Conservation (phyloP, 2,797 vertebrate genomes). For the Girardinus metallicus region DNA sequence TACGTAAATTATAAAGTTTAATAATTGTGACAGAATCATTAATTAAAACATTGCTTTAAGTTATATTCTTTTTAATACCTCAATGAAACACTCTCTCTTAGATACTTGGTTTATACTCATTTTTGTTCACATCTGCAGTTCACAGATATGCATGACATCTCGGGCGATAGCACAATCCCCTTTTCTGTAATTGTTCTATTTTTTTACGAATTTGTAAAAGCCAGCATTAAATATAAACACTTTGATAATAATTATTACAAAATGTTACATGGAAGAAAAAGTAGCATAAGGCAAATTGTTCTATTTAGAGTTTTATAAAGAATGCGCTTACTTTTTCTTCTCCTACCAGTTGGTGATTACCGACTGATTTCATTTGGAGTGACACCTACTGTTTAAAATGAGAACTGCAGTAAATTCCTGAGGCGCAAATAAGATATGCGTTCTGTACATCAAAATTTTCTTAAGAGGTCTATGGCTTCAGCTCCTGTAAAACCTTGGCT, state of each 20-base stretch:
- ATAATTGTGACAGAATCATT: not conserved
- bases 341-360: not conserved
- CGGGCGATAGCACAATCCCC: not conserved
- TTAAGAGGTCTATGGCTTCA: not conserved
- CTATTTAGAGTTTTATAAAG: not conserved
- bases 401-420: not conserved
- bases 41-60: not conserved
- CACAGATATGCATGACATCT: not conserved
- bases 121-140: not conserved
- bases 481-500: not conserved
- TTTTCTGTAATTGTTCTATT: not conserved
- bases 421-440: not conserved
- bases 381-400: not conserved
- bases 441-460: not conserved
- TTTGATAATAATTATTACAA: not conserved
- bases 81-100: not conserved
- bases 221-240: not conserved
- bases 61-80: not conserved
- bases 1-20: not conserved
- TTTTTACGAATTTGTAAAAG: not conserved
- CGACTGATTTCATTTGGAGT: not conserved
- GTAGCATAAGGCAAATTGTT: not conserved
- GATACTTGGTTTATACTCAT: not conserved
- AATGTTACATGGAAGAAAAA: not conserved
- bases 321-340: not conserved